Evolutionary conservation across 2,113 vertebrate species (phyloP).

Genomic region (Galeopterus variegatus): DNA sequence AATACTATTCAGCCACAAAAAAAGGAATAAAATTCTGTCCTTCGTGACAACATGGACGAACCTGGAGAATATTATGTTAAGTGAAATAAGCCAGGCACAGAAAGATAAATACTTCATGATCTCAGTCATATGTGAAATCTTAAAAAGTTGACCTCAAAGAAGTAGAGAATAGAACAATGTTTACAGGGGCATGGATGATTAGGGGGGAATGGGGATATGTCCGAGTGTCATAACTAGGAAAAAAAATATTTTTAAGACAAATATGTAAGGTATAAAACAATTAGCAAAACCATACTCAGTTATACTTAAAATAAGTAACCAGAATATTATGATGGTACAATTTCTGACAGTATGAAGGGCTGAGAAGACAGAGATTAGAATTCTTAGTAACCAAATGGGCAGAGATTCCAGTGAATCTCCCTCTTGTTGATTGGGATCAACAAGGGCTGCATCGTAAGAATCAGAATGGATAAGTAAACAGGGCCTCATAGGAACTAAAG

Average conservation of each 20-base stretch:
- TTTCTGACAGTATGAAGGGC: neutral
- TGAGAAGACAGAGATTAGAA: neutral
- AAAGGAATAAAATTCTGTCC: too few species aligned
- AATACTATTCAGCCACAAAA: too few species aligned
- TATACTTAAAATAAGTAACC: neutral
- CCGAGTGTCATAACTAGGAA: neutral
- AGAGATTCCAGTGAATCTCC: neutral
- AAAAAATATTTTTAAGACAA: neutral
- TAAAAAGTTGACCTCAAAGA: too few species aligned
- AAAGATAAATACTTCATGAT: too few species aligned
- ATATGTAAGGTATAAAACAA: neutral
- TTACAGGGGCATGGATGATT: too few species aligned
- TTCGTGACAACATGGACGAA: too few species aligned
- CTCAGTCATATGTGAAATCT: too few species aligned
- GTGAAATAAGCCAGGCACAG: too few species aligned
- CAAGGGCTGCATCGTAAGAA: neutral
- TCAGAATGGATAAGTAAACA: neutral
- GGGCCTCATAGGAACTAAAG: neutral
- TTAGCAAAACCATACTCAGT: neutral
- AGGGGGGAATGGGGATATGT: too few species aligned
- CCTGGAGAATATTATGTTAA: too few species aligned
- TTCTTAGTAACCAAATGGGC: neutral
- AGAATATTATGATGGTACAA: neutral
- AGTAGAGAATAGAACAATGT: too few species aligned
- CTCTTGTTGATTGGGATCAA: neutral